Percentiles rank a stretch among this genome's conserved stretches.
Evolutionary conservation across 1,140 invertebrate species (phyloP).

Genomic region (Drosophila cardini): DNA sequence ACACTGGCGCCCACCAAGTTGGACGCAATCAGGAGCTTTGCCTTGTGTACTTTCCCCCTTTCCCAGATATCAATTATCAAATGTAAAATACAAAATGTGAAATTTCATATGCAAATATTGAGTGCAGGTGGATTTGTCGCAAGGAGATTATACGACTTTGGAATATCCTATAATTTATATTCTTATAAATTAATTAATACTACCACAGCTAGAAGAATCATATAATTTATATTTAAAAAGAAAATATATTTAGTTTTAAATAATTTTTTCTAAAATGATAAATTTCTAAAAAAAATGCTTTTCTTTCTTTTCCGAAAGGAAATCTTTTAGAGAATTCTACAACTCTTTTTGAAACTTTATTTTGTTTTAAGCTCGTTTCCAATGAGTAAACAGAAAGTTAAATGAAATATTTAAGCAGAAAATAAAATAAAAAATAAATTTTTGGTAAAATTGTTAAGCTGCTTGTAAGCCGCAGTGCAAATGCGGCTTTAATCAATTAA

Average conservation of each 20-base stretch:
- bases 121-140: neutral
- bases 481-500: slow-evolving; percentile 83
- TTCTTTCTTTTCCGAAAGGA: no score
- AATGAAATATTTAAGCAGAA: slow-evolving; percentile 24
- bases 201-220: no score
- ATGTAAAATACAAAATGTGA: slow-evolving; percentile 43
- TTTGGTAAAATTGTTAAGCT: slow-evolving; percentile 72
- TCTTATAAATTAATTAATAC: no score
- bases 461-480: slow-evolving; percentile 79
- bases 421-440: slow-evolving; percentile 35
- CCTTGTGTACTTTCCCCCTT: no score
- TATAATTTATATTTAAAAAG: neutral
- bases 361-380: neutral
- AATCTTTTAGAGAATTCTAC: no score
- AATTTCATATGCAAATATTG: slow-evolving; percentile 48
- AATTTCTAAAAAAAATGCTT: no score
- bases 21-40: no score
- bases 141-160: neutral
- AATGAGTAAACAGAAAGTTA: slow-evolving; percentile 7
- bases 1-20: no score
- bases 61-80: slow-evolving; percentile 71
- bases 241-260: no score
- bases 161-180: neutral
- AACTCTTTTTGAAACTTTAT: no score
- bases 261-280: no score